Base-by-base conservation (phyloP, 2,113 vertebrate genomes). In the Cnemophilus loriae region DNA sequence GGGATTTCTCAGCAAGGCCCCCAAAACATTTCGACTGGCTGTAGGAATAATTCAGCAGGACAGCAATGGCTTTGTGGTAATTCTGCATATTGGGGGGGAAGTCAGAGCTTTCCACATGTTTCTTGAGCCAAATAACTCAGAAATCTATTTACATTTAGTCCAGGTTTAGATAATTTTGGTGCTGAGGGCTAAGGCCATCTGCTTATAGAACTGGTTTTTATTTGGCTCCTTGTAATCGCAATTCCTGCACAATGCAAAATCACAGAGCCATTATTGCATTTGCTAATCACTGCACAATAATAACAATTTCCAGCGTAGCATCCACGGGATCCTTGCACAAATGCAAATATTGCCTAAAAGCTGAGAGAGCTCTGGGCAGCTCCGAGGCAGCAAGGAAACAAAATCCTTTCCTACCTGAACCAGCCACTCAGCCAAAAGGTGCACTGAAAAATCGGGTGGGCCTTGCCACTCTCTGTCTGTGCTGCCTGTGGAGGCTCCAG, bases 181-280 rank as follows among this genome's bases (percentile, higher is more conserved):
- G 63, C 37, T 33, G 46, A 82, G 78, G 86, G n/a, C 8, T 49
- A 18, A 64, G 81, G 55, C 80, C 89, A 85, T 92, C 73, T 87
- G 57, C 35, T 61, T 44, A 83, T 52, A 90, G 55, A 65, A 53
- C 42, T 90, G 79, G 18, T 73, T 91, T 87, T 92, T 39, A 47
- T 67, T 89, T 96, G 88, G 53, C 80, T 75, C 61, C 61, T 87
- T 90, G 50, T 56, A 93, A 93, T 87, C 92, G 87, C 89, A 95
- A 63, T 42, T 70, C 49, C 49, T 61, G 41, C 8, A 8, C 27
- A 47, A 49, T 9, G 20, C 1, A 39, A 73, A 46, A 52, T 16
- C 57, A 44, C 0, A 55, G 20, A 52, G 21, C 35, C 39, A 3
- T 71, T 52, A 28, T 71, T 42, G 26, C 16, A 33, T 35, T 75